A percentile compares a stretch with the other conserved stretches of the same genome.
These are phyloP conservation scores for Andrena minutula DNA, from an alignment of 2,888 invertebrate genomes.

Conservation along the genomic window DNA sequence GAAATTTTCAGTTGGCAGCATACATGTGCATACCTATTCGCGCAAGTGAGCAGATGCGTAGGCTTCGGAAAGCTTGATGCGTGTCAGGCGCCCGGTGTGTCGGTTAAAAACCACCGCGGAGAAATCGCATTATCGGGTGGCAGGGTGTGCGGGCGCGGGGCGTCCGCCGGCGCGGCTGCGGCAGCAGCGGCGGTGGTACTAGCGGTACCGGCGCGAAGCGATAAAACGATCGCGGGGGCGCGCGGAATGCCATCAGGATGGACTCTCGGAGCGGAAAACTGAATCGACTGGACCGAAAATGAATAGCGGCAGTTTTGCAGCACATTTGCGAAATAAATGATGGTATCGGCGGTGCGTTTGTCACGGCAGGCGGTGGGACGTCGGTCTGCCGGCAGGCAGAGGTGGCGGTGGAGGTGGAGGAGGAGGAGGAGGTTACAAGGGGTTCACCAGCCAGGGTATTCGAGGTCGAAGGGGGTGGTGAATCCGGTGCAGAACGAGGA, in stretches of 20 bases:
- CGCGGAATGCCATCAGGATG: conserved; percentile 64
- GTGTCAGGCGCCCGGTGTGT: conserved; percentile 25
- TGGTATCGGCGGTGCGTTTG: conserved; percentile 85
- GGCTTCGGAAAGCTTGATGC: background rate
- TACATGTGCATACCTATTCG: background rate
- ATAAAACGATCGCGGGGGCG: conserved; percentile 67
- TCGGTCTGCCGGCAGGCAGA: conserved; percentile 64
- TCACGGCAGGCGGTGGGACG: conserved; percentile 78
- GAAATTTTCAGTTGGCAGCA: too few species aligned
- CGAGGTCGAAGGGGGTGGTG: conserved; percentile 61
- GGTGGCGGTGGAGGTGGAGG: conserved; percentile 20
- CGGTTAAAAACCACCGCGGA: conserved; percentile 73
- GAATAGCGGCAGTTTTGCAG: conserved; percentile 85
- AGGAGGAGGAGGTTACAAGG: conserved; percentile 50
- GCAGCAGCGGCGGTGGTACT: background rate
- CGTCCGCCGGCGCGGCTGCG: conserved; percentile 15
- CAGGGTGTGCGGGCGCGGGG: conserved; percentile 1
- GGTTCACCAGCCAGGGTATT: conserved; percentile 49
- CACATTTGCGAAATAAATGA: conserved; percentile 85
- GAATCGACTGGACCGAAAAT: conserved; percentile 84
- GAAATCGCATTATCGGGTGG: conserved; percentile 75
- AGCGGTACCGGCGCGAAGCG: conserved; percentile 52
- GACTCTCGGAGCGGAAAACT: conserved; percentile 82
- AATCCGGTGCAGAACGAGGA: conserved; percentile 53
- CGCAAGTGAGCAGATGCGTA: conserved; percentile 14